A percentile compares a stretch with the other conserved stretches of the same genome.
These are phyloP conservation scores for Magallana gigas DNA, from an alignment of 1,140 invertebrate species.

Conservation along the genomic window DNA sequence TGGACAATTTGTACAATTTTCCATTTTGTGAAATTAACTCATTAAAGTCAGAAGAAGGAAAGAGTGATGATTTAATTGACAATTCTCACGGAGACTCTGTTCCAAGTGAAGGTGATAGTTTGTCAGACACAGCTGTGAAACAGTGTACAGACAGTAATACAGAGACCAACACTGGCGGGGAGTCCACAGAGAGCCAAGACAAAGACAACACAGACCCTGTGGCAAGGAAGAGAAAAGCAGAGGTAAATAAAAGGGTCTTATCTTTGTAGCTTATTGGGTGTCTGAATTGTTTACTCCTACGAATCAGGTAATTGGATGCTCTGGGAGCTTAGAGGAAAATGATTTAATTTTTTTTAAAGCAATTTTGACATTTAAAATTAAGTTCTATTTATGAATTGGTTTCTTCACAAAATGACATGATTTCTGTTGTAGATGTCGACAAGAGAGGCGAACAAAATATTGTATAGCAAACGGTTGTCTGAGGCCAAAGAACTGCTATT, in stretches of 20 bases:
- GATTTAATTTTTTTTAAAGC: too few species aligned
- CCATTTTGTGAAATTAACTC: conserved; percentile 62
- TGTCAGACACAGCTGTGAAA: conserved; percentile 7
- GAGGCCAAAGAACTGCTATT: conserved; percentile 63
- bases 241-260: background rate
- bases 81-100: background rate
- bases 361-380: too few species aligned
- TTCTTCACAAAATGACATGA: too few species aligned
- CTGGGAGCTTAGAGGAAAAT: too few species aligned
- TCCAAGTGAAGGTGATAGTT: background rate
- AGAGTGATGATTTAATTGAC: background rate
- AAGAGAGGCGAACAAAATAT: conserved; percentile 59
- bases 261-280: too few species aligned
- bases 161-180: background rate
- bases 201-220: background rate
- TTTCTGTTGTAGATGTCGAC: conserved; percentile 5
- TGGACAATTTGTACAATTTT: conserved; percentile 66
- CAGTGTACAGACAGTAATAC: conserved; percentile 23
- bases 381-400: too few species aligned
- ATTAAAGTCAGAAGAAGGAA: conserved; percentile 37
- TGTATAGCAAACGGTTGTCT: conserved; percentile 52
- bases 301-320: too few species aligned
- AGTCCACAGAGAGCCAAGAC: conserved; percentile 24
- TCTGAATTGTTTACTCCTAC: too few species aligned
- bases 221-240: background rate